Base-by-base conservation (phyloP, 2,797 vertebrate species). In the Basileuterus tristriatus region DNA sequence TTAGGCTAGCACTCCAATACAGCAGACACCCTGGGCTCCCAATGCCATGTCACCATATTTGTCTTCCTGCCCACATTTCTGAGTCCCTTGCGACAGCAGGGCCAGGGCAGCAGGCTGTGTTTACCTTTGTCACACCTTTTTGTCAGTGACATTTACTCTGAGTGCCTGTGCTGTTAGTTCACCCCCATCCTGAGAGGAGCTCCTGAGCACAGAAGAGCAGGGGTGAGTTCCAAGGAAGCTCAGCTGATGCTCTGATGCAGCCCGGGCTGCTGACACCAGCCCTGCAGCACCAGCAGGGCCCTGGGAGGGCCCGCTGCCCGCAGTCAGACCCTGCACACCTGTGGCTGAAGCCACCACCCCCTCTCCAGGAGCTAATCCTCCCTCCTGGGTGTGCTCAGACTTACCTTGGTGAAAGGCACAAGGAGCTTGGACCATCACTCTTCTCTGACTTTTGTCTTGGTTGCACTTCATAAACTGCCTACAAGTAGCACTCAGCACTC, bases 1-100 rank as follows among this genome's bases (percentile, higher is more conserved):
- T 27, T 11, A 70, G 36, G 39, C 17, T 53, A 72, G 69, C 6
- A 3, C 6, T 70, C 26, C 2, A 2, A 0, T 23, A 34, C 0
- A 79, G 43, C 26, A 53, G 59, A 18, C 32, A 15, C n/a, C 37
- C 17, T 10, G 4, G 23, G 26, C 27, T 26, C 41, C 68, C 32
- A n/a, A 14, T 2, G 14, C 17, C 19, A 4, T 36, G 58, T 47
- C 21, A 15, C 37, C 8, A 3, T 15, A 15, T 41, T 68, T 77
- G 49, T 58, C 30, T 65, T 76, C 79, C 71, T 50, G 58, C 68
- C 22, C 10, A 8, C 9, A 11, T n/a, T 37, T 37, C 32, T 12
- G 65, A 41, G 15, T 7, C 18, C 49, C 5, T 3, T 9, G 27
- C 5, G 52, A 47, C 21, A 44, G 34, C 9, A 10, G 36, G 30